phyloP scores from a whole-genome alignment of 2,113 vertebrate genomes.

The Speoplatyrhinus poulsoni region DNA sequence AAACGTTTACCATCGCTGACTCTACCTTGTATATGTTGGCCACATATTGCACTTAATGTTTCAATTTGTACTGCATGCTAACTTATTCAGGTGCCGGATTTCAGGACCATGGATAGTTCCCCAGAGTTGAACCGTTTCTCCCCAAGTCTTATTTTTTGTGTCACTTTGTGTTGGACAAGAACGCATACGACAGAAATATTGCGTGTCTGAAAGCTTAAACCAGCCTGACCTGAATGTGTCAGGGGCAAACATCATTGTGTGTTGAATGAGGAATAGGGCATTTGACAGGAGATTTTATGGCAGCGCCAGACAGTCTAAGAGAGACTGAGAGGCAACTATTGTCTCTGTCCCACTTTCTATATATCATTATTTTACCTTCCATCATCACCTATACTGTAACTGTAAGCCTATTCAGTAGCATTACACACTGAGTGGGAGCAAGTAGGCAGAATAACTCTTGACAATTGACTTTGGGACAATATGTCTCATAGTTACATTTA shows the following conservation, averaged over 20 bases:
- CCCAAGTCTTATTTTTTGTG: not conserved
- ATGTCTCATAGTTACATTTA: constrained; percentile 42
- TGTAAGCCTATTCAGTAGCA: constrained; percentile 55
- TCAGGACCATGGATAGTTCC: constrained; percentile 53
- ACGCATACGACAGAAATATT: constrained; percentile 44
- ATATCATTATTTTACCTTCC: constrained; percentile 3
- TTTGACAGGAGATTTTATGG: constrained; percentile 51
- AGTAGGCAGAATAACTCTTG: constrained; percentile 22
- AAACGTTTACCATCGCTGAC: no score
- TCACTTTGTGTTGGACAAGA: constrained; percentile 12
- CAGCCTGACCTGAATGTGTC: constrained; percentile 68
- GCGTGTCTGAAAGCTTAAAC: constrained; percentile 51
- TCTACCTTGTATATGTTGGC: no score
- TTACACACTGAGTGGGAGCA: constrained; percentile 56
- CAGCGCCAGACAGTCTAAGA: constrained; percentile 65
- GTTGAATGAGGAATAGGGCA: constrained; percentile 40
- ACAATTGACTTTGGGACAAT: constrained; percentile 34
- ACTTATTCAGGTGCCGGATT: not conserved
- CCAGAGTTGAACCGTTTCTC: not conserved
- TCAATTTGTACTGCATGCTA: not conserved
- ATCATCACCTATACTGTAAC: constrained; percentile 25
- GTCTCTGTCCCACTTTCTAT: constrained; percentile 10
- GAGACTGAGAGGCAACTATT: constrained; percentile 53
- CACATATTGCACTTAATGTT: not conserved
- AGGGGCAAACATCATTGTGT: constrained; percentile 61